Base-by-base conservation (phyloP, 35 echinoderm and acorn worm species). In the Heliocidaris tuberculata region DNA sequence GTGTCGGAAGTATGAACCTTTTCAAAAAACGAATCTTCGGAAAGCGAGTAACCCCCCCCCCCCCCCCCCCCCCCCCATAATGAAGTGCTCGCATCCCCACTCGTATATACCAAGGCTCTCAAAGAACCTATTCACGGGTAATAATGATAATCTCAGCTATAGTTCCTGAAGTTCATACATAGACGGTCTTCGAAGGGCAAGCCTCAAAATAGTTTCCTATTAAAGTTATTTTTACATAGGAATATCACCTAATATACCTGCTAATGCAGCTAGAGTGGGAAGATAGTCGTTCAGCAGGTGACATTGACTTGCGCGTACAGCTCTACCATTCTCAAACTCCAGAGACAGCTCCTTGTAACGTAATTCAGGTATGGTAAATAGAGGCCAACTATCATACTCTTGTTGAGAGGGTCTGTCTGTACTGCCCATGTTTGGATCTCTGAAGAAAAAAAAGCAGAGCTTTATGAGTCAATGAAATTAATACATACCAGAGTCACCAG, bases 261-360 rank as follows among this genome's bases (percentile, higher is more conserved):
- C 92, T 15, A 86, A 61, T 85, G 96, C 87, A 8, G 93, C 90
- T 27, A 98, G 85, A 47, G 85, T 29, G 27, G 93, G 94, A 17
- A 98, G 5, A 35, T 98, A 93, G 1, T 96, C 91, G 85, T 98
- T 98, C 97, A 96, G 96, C 50, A 98, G 95, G 17, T 95, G 95
- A 31, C 95, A 98, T 50, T 96, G 93, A 13, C 93, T 95, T 70
- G 96, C 95, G 30, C 94, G 93, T 47, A 94, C 60, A 21, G 95
- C 95, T 12, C 92, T 86, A 24, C 86, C 85, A 29, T 94, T 85
- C 32, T 48, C 48, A 48, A 96, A 54, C 16, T 92, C 59, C 9
- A 90, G 50, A 21, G 94, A 86, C 6, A 97, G 32, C 1, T 96
- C 95, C 78, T 96, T 96, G n/a, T 95, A 88, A 2, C 48, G 49